A percentile compares a stretch with the other conserved stretches of the same genome.
Conservation (phyloP, 30 jellyfish, hydroid and myxozoan genomes). For the Catostylus mosaicus region DNA sequence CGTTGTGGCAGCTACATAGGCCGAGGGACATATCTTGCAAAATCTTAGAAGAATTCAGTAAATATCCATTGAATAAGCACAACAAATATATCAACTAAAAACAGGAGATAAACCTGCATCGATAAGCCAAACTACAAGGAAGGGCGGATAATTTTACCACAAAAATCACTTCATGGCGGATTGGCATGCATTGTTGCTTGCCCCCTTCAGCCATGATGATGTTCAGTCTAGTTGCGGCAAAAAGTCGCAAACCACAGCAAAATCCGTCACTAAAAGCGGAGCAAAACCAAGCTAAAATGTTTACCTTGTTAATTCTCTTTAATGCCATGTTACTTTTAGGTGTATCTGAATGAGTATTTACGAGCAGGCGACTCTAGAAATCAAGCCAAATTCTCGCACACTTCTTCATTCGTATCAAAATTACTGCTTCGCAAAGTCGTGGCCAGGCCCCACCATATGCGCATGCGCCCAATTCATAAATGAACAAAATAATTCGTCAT, state of each 20-base stretch:
- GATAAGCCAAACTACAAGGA: neutral
- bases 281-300: constrained; percentile 3
- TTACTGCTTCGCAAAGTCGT: constrained; percentile 53
- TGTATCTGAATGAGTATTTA: neutral
- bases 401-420: constrained; percentile 15
- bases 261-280: constrained; percentile 16
- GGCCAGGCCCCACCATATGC: constrained; percentile 69
- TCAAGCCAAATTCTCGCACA: constrained; percentile 22
- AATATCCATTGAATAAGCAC: too few species aligned
- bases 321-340: constrained; percentile 49
- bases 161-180: neutral
- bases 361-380: constrained; percentile 25
- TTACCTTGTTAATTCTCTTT: constrained; percentile 64
- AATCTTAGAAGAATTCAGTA: too few species aligned
- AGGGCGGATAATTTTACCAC: neutral
- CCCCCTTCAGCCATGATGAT: constrained; percentile 35
- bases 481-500: constrained; percentile 42
- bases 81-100: too few species aligned
- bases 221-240: constrained; percentile 44
- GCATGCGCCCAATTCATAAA: constrained; percentile 51
- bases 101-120: too few species aligned
- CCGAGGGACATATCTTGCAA: too few species aligned
- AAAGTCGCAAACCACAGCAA: constrained; percentile 13
- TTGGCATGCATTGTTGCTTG: constrained; percentile 2
- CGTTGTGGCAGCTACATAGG: too few species aligned